Percentiles rank a stretch among this genome's conserved stretches.
These are phyloP conservation scores for Halcyon smyrnensis DNA, from an alignment of 2,797 vertebrate species.

Conservation along the genomic window DNA sequence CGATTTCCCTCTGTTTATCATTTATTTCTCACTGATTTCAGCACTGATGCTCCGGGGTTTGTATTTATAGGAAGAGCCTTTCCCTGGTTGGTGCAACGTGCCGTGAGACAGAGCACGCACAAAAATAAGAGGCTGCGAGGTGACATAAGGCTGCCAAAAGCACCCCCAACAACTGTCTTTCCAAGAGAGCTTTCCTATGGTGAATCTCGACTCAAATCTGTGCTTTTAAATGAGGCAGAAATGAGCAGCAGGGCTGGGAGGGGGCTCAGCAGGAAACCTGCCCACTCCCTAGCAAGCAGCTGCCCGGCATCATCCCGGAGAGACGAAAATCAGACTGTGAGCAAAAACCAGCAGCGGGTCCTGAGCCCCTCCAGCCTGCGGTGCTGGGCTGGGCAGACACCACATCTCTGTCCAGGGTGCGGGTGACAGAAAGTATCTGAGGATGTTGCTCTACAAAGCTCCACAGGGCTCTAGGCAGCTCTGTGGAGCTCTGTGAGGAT, in stretches of 20 bases:
- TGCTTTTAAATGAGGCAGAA: neutral
- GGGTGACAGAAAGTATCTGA: neutral
- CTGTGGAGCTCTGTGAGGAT: too few species aligned
- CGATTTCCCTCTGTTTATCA: neutral
- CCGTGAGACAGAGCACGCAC: neutral
- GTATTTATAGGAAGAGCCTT: neutral
- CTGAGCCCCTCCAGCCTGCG: neutral
- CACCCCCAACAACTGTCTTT: neutral
- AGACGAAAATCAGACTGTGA: neutral
- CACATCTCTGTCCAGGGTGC: rapidly evolving
- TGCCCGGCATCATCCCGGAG: neutral
- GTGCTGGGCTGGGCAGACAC: neutral
- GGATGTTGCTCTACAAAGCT: neutral
- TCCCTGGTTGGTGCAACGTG: neutral
- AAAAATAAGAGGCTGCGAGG: neutral
- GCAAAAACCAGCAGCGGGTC: neutral
- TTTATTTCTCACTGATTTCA: neutral
- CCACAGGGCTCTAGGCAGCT: neutral
- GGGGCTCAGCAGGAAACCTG: neutral
- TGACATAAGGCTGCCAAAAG: neutral
- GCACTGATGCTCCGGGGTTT: neutral
- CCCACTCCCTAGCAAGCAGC: conserved; percentile 24
- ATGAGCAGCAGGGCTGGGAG: neutral
- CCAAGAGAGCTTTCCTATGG: neutral
- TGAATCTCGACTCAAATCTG: neutral